Evolutionary conservation across 2,888 invertebrate genomes (phyloP).

Genomic region (Macrophya annulata): DNA sequence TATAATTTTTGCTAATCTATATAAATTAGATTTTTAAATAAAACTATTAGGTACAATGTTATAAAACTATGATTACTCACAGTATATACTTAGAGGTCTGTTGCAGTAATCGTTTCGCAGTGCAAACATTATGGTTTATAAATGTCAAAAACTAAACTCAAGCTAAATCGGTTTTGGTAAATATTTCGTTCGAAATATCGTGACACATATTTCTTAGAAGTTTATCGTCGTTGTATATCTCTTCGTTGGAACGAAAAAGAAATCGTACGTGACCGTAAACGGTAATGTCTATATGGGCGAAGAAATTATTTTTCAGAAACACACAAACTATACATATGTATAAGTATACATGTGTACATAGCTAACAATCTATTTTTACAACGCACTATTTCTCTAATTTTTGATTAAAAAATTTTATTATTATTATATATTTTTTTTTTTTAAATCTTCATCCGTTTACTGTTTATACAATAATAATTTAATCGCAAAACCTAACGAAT

Average conservation of each 20-base stretch:
- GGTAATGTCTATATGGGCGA: not conserved
- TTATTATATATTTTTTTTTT: not conserved
- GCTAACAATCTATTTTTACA: not conserved
- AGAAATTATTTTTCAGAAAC: constrained; percentile 3
- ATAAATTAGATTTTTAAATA: not conserved
- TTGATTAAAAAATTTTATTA: too few relatives aligned
- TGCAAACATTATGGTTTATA: not conserved
- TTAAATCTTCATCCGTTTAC: not conserved
- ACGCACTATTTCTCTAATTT: not conserved
- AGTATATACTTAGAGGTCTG: not conserved
- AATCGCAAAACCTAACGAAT: constrained; percentile 2
- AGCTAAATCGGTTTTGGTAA: constrained; percentile 9
- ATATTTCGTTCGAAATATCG: constrained; percentile 15
- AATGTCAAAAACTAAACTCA: not conserved
- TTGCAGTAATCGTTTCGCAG: not conserved
- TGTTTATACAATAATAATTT: not conserved
- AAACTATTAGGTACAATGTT: too few relatives aligned
- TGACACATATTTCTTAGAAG: not conserved
- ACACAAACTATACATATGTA: not conserved
- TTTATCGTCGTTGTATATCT: not conserved
- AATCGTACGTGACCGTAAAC: constrained; percentile 4
- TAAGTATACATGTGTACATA: not conserved
- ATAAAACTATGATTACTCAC: constrained; percentile 18
- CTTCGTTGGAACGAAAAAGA: not conserved
- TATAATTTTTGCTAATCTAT: not conserved